A percentile compares a stretch with the other conserved stretches of the same genome.
Evolutionary conservation across 1,140 invertebrate genomes (phyloP).

Genomic region (Aphaenogaster rudis): DNA sequence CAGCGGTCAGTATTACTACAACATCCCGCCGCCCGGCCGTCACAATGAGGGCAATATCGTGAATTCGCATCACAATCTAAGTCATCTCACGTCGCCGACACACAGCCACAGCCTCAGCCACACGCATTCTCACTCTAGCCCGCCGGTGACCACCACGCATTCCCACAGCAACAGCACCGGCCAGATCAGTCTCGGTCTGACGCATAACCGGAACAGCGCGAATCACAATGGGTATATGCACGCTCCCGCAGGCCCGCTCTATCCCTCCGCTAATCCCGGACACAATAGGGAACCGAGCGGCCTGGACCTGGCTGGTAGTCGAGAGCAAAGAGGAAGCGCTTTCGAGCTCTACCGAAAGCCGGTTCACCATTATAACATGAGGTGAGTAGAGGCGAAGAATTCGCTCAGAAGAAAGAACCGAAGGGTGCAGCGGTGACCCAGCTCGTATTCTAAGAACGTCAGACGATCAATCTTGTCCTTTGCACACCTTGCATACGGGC

Average conservation of each 20-base stretch:
- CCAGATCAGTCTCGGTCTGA: constrained; percentile 84
- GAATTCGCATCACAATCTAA: constrained; percentile 87
- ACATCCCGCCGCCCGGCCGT: constrained; percentile 87
- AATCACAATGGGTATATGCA: constrained; percentile 83
- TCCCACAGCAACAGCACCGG: constrained; percentile 86
- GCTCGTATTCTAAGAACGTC: neutral
- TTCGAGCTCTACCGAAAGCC: constrained; percentile 98
- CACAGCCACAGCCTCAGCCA: constrained; percentile 85
- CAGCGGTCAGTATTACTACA: constrained; percentile 89
- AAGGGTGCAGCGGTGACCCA: no score
- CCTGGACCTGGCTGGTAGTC: constrained; percentile 93
- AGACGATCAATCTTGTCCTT: neutral
- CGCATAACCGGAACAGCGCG: constrained; percentile 86
- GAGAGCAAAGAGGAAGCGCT: constrained; percentile 96
- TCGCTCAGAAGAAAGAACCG: neutral
- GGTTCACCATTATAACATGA: constrained; percentile 91
- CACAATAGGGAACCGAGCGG: constrained; percentile 88
- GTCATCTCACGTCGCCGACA: constrained; percentile 84
- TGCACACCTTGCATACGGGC: neutral
- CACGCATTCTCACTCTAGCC: constrained; percentile 88
- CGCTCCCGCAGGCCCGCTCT: constrained; percentile 72
- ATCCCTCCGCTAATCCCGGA: constrained; percentile 72
- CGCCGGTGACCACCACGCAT: constrained; percentile 84
- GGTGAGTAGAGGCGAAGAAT: constrained; percentile 86
- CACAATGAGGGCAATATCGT: constrained; percentile 81